Conservation (phyloP, 2,797 vertebrate species). For the Avahi laniger region DNA sequence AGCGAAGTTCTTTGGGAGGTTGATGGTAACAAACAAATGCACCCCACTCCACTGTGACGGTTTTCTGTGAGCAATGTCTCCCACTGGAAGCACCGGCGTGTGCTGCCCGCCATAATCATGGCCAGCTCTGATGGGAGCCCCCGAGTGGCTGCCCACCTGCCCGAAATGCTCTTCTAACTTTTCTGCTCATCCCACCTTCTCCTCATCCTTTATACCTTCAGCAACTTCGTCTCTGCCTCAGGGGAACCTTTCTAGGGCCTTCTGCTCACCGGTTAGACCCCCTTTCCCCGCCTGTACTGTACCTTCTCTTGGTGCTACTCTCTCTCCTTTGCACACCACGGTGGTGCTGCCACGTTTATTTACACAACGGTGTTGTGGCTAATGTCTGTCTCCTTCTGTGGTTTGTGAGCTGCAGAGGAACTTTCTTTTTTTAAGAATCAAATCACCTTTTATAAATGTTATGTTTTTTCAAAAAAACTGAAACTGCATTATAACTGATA, state of each 20-base stretch:
- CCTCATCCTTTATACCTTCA: neutral
- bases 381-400: neutral
- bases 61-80: neutral
- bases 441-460: neutral
- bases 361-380: neutral
- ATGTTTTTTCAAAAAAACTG: neutral
- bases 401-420: neutral
- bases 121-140: neutral
- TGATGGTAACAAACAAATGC: neutral
- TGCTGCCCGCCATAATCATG: neutral
- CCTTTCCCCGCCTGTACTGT: rapidly evolving
- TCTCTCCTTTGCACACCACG: neutral
- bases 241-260: neutral
- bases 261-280: neutral
- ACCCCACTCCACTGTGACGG: rapidly evolving
- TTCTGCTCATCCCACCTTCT: neutral
- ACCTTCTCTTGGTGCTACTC: neutral
- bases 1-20: neutral
- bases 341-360: neutral
- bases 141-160: neutral
- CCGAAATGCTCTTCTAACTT: neutral
- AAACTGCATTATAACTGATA: neutral
- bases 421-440: neutral
- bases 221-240: neutral
- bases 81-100: neutral